Percentiles rank a stretch among this genome's conserved stretches.
Evolutionary conservation across 2,113 vertebrate genomes (phyloP).

Genomic region (Tursiops truncatus): DNA sequence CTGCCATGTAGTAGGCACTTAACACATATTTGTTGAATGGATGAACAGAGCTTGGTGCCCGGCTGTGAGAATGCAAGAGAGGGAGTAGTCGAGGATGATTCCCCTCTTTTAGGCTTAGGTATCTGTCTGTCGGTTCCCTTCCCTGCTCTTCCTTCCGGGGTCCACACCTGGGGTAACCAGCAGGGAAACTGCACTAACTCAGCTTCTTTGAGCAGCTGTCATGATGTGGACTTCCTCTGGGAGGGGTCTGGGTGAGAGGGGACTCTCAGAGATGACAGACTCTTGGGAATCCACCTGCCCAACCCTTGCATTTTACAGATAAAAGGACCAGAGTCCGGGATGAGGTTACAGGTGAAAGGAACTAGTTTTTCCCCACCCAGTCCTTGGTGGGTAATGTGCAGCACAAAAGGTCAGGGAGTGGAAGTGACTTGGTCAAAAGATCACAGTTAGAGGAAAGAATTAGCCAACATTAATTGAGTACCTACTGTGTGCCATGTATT

Average conservation of each 20-base stretch:
- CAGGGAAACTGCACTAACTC: neutral
- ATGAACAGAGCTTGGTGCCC: neutral
- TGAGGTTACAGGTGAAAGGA: neutral
- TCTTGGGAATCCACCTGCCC: neutral
- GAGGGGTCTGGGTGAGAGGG: neutral
- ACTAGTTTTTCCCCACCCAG: neutral
- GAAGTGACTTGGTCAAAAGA: neutral
- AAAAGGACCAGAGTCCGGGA: neutral
- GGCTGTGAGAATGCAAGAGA: neutral
- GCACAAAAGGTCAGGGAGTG: neutral
- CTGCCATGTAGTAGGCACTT: neutral
- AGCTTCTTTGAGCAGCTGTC: neutral
- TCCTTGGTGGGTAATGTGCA: neutral
- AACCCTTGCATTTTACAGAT: neutral
- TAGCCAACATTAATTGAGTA: neutral
- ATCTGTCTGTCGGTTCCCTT: neutral
- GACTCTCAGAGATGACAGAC: neutral
- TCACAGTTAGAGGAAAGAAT: neutral
- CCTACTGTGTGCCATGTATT: neutral
- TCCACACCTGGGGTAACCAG: neutral
- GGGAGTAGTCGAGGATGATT: neutral
- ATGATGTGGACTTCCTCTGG: neutral
- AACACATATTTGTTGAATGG: neutral
- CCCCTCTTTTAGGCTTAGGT: slow-evolving; percentile 4
- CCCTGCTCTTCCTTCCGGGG: neutral